Percentiles rank a stretch among this genome's conserved stretches.
These are phyloP conservation scores for Ciconia maguari DNA, from an alignment of 2,113 vertebrate species.

Conservation along the genomic window DNA sequence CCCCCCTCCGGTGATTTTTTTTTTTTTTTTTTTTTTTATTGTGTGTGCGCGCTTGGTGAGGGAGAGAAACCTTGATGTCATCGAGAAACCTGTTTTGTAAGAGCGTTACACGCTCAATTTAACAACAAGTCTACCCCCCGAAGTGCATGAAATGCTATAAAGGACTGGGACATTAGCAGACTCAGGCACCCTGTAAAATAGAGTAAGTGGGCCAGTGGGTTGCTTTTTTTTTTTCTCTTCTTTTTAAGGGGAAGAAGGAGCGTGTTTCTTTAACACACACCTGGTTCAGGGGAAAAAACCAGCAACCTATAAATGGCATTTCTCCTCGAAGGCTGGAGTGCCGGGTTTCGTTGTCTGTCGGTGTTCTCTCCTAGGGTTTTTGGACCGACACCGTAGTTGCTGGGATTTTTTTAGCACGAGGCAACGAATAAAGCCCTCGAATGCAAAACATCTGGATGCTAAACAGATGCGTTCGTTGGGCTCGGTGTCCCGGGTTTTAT, in stretches of 20 bases:
- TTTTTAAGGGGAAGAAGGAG: slow-evolving; percentile 11
- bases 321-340: slow-evolving; percentile 4
- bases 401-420: not conserved
- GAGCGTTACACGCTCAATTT: slow-evolving; percentile 83
- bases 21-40: not conserved
- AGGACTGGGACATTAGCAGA: slow-evolving; percentile 75
- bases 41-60: slow-evolving; percentile 46
- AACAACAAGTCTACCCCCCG: slow-evolving; percentile 78
- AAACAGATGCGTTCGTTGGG: not conserved
- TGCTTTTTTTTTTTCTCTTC: not conserved
- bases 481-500: not conserved
- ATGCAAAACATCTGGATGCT: slow-evolving; percentile 43
- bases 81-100: slow-evolving; percentile 78
- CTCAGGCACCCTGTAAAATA: slow-evolving; percentile 75
- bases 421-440: slow-evolving; percentile 26
- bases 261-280: slow-evolving; percentile 62
- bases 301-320: slow-evolving; percentile 36
- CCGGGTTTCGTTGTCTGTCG: not conserved
- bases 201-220: slow-evolving; percentile 62
- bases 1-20: not conserved
- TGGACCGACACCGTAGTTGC: not conserved
- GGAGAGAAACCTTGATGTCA: slow-evolving; percentile 79
- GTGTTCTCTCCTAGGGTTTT: slow-evolving; percentile 9
- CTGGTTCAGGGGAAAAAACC: not conserved
- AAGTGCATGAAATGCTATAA: slow-evolving; percentile 83